Conservation (phyloP, 2,888 invertebrate genomes). For the Endomychus coccineus region DNA sequence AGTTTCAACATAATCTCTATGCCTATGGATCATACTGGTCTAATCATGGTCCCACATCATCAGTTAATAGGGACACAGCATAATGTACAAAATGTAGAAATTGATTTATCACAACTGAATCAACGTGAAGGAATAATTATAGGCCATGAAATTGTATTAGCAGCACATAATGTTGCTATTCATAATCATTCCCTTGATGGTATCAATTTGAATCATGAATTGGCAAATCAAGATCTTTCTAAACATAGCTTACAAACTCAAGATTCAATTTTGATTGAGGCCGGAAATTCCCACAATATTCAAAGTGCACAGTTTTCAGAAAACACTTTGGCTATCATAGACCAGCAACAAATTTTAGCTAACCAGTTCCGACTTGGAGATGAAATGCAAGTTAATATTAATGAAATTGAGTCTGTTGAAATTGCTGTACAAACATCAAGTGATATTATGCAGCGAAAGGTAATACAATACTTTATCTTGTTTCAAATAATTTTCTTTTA, state of each 20-base stretch:
- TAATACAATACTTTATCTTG: no score
- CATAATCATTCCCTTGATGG: conserved; percentile 34
- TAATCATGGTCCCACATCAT: conserved; percentile 36
- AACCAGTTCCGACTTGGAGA: conserved; percentile 31
- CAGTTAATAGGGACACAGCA: conserved; percentile 33
- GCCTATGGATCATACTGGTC: conserved; percentile 30
- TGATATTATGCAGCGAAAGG: no score
- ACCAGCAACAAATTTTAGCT: conserved; percentile 31
- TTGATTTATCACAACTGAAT: conserved; percentile 34
- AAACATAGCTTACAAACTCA: conserved; percentile 34
- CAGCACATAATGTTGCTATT: conserved; percentile 27
- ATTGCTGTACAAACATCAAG: no score
- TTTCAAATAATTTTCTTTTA: no score
- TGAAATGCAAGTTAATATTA: conserved; percentile 23
- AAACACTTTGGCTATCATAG: conserved; percentile 32
- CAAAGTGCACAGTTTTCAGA: conserved; percentile 27
- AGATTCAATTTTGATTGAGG: conserved; percentile 30
- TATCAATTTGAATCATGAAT: conserved; percentile 36
- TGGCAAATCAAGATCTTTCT: conserved; percentile 35
- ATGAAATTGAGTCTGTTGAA: no score
- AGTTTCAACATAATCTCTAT: conserved; percentile 20
- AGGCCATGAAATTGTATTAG: conserved; percentile 36
- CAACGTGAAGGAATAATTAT: conserved; percentile 35
- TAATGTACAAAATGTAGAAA: conserved; percentile 31
- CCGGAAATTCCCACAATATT: conserved; percentile 21